Conservation (phyloP, 2,888 invertebrate genomes). For the Nomada fabriciana region DNA sequence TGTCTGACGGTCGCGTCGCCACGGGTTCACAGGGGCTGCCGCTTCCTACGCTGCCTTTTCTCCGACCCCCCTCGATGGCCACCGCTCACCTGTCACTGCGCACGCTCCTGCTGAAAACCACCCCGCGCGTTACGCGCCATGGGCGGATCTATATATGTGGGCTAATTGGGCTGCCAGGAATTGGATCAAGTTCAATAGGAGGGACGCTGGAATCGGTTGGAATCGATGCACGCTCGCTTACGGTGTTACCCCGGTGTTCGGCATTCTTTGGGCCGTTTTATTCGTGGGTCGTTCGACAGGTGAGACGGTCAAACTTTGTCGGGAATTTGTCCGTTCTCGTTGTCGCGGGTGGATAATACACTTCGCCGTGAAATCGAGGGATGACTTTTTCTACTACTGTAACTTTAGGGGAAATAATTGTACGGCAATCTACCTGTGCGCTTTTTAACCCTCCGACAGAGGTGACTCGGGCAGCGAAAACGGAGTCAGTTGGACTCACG, state of each 20-base stretch:
- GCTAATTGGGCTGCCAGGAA: slow-evolving; percentile 57
- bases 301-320: no score
- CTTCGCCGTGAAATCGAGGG: no score
- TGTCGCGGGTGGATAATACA: no score
- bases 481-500: no score
- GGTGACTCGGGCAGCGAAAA: no score
- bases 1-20: slow-evolving; percentile 68
- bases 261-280: no score
- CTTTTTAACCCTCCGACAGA: no score
- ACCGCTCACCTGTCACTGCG: slow-evolving; percentile 59
- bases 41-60: slow-evolving; percentile 53
- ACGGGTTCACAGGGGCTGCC: slow-evolving; percentile 44
- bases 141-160: slow-evolving; percentile 58
- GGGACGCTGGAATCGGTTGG: slow-evolving; percentile 15
- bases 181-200: slow-evolving; percentile 57
- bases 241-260: background rate
- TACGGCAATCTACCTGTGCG: no score
- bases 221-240: slow-evolving; percentile 1
- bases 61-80: slow-evolving; percentile 56
- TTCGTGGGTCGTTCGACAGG: no score
- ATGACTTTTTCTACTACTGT: no score
- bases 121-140: slow-evolving; percentile 41
- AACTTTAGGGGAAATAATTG: no score
- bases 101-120: slow-evolving; percentile 48
- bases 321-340: no score